These are phyloP conservation scores for Falcunculus frontatus DNA, from an alignment of 2,113 vertebrate species.

Conservation along the genomic window DNA sequence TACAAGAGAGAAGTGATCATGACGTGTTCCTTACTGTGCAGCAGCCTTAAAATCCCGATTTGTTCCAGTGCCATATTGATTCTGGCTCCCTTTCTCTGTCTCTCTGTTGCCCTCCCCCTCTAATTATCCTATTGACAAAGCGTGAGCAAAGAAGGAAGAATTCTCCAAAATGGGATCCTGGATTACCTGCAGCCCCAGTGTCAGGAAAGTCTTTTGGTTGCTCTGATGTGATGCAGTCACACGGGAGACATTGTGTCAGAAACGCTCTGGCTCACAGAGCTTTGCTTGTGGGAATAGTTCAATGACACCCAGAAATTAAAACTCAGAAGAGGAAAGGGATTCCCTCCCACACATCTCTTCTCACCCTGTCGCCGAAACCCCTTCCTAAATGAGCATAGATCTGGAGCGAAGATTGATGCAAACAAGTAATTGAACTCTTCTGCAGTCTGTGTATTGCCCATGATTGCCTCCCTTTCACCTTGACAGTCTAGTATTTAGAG, in stretches of 20 bases:
- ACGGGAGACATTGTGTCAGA: neutral
- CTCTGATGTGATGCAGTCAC: neutral
- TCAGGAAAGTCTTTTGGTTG: neutral
- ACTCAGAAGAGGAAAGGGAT: neutral
- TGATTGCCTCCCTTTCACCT: neutral
- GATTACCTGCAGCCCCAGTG: neutral
- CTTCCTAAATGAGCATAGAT: neutral
- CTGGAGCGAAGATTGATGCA: constrained; percentile 14
- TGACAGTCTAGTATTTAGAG: neutral
- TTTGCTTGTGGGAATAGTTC: neutral
- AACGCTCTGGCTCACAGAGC: neutral
- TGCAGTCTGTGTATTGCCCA: neutral
- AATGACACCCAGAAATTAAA: neutral
- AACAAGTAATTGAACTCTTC: constrained; percentile 20
- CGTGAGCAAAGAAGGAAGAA: neutral
- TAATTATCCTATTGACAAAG: neutral
- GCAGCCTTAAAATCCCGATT: neutral
- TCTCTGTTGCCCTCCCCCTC: neutral
- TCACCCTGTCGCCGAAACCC: neutral
- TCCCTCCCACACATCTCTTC: constrained; percentile 26
- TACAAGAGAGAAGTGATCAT: neutral
- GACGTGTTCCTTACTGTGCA: fast-evolving
- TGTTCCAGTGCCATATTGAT: neutral
- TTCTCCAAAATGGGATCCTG: neutral
- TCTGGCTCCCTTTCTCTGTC: neutral